Evolutionary conservation across 2,797 vertebrate genomes (phyloP).

Genomic region (Paedocypris micromegethes): DNA sequence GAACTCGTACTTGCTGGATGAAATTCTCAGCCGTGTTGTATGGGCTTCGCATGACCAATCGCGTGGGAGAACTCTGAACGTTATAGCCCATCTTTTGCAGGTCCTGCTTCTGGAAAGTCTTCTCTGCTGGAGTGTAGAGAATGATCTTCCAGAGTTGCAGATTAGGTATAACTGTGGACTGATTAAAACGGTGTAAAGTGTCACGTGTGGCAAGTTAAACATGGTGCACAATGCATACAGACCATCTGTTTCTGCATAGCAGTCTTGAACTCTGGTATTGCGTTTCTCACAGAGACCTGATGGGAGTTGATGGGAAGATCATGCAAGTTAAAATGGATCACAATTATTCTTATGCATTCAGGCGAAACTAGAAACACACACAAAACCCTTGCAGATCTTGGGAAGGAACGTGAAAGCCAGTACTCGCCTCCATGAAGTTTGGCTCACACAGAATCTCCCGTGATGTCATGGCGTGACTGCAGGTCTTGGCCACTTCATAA

Average conservation of each 20-base stretch:
- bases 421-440: conserved; percentile 32
- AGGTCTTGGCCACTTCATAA: conserved; percentile 1
- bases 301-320: neutral
- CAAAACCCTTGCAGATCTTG: neutral
- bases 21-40: conserved; percentile 29
- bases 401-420: neutral
- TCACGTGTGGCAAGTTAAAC: too few species aligned
- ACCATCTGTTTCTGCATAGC: neutral
- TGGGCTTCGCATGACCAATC: conserved; percentile 54
- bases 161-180: conserved; percentile 19
- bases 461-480: conserved; percentile 6
- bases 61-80: conserved; percentile 50
- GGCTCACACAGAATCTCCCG: conserved; percentile 27
- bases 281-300: conserved; percentile 19
- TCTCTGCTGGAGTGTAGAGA: conserved; percentile 53
- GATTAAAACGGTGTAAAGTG: neutral
- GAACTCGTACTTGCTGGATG: neutral
- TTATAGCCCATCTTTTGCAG: conserved; percentile 56
- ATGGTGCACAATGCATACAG: neutral
- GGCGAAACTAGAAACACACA: neutral
- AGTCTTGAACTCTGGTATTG: neutral
- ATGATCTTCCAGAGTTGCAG: conserved; percentile 47
- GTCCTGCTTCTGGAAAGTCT: conserved; percentile 46
- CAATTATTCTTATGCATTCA: too few species aligned
- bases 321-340: too few species aligned